These are phyloP conservation scores for Orgyia antiqua DNA, from an alignment of 2,888 invertebrate species.

Conservation along the genomic window DNA sequence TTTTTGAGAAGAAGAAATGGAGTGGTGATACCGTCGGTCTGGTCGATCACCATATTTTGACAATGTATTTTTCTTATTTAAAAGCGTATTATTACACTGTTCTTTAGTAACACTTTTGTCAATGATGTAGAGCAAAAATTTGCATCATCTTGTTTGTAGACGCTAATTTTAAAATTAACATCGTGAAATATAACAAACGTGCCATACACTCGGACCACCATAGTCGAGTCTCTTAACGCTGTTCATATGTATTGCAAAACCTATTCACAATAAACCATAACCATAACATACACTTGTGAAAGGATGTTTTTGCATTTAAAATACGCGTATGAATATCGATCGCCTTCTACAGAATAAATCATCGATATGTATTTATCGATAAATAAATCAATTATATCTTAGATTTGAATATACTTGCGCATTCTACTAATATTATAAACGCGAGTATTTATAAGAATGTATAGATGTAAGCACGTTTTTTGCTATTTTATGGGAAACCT, in stretches of 20 bases:
- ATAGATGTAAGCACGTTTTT: too few species aligned
- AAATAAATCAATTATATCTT: too few species aligned
- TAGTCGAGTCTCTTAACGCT: slow-evolving; percentile 37
- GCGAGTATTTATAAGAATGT: background rate
- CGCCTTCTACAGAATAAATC: background rate
- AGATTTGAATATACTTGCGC: too few species aligned
- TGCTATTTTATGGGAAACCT: too few species aligned
- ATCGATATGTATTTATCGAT: background rate
- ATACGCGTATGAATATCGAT: slow-evolving; percentile 4
- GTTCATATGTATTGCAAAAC: slow-evolving; percentile 30
- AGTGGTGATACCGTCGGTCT: too few species aligned
- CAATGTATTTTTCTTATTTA: too few species aligned
- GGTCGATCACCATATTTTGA: too few species aligned
- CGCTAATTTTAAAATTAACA: slow-evolving; percentile 75
- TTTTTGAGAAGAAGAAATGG: too few species aligned
- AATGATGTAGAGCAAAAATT: too few species aligned
- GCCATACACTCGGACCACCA: slow-evolving; percentile 62
- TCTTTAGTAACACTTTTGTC: too few species aligned
- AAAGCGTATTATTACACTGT: too few species aligned
- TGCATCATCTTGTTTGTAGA: slow-evolving; percentile 66
- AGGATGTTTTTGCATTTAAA: slow-evolving; percentile 22
- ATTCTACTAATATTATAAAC: too few species aligned
- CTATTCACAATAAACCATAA: slow-evolving; percentile 23
- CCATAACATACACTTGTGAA: slow-evolving; percentile 16
- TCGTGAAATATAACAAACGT: slow-evolving; percentile 72